Evolutionary conservation across 2,797 vertebrate genomes (phyloP), one percentile per base, ranked within the genome.

Genomic region (Coregonus ussuriensis): DNA sequence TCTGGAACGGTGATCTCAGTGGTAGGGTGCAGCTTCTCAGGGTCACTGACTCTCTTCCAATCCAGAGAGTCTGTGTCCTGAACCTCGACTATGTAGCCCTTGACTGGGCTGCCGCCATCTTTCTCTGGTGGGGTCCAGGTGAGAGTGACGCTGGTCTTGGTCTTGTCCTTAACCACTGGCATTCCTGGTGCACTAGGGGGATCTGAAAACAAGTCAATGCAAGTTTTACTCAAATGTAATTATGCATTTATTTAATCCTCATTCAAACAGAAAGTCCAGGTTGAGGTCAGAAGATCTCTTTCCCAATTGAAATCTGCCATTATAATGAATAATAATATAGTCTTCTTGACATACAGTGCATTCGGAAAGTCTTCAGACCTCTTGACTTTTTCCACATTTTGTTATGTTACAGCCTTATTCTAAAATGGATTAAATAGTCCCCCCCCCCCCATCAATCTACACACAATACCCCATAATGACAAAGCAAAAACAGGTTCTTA

Each of bases 11-110:
- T 96, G 88, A 96, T 96, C 86, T 96, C 94, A 6, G 96, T 97
- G 76, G 94, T 91, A n/a, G 96, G 94, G 82, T 98, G 94, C 37
- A 97, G 95, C 89, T 97, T 97, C 74, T 99, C 98, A 0, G 94
- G 93, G 54, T 96, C 95, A 66, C 96, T 99, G 65, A 97, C 95
- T 72, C 90, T 95, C 87, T 93, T 97, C 98, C 98, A 99, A 15
- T 98, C 97, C 41, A 90, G 88, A 83, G 89, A 94, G 74, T 97
- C 98, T 88, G 99, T 98, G 88, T 98, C 97, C 33, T 99, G 98
- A 85, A 96, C 95, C 93, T 99, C 97, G 77, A 99, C 92, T 84
- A 99, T 95, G 88, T 99, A 99, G 37, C 98, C 98, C 89, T 96
- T 98, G 78, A 99, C 87, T 14, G 97, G 98, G 89, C 96, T 98